Percentiles rank a stretch among this genome's conserved stretches.
Evolutionary conservation across 2,113 vertebrate genomes (phyloP).

Genomic region (Trematomus loennbergii): DNA sequence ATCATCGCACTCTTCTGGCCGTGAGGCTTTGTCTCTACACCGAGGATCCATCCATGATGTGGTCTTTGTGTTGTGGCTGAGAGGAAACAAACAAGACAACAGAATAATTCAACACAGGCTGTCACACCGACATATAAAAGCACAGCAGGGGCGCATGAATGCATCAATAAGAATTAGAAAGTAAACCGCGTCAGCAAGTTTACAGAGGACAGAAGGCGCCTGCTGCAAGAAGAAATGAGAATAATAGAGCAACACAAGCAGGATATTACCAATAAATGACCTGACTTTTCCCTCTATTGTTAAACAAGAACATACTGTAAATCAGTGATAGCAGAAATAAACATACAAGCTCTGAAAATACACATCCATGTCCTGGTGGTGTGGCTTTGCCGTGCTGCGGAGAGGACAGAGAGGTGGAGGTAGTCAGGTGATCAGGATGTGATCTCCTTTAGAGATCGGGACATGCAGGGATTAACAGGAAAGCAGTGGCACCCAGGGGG

Average conservation of each 20-base stretch:
- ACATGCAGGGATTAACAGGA: constrained; percentile 80
- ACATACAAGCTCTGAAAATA: constrained; percentile 75
- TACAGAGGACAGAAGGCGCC: constrained; percentile 57
- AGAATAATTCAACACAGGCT: constrained; percentile 49
- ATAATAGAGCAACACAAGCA: constrained; percentile 33
- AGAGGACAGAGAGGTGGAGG: constrained; percentile 78
- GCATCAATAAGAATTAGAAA: constrained; percentile 59
- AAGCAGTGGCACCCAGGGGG: constrained; percentile 68
- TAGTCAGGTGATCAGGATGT: constrained; percentile 79
- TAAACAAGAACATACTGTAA: constrained; percentile 58
- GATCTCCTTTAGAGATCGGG: constrained; percentile 81
- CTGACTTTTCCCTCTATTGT: constrained; percentile 55
- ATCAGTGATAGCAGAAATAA: constrained; percentile 71
- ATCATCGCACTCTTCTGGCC: constrained; percentile 98
- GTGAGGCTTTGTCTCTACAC: constrained; percentile 94
- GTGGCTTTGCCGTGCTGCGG: constrained; percentile 73
- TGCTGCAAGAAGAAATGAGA: constrained; percentile 48
- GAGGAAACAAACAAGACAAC: constrained; percentile 66
- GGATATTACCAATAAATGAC: constrained; percentile 36
- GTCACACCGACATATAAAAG: constrained; percentile 45
- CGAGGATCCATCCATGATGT: constrained; percentile 99
- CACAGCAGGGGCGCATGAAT: constrained; percentile 48
- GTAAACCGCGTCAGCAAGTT: constrained; percentile 65
- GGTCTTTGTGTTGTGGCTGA: constrained; percentile 99
- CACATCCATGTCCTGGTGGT: constrained; percentile 70